Conservation (phyloP, 2,888 invertebrate genomes). For the Drosophila kanekoi region DNA sequence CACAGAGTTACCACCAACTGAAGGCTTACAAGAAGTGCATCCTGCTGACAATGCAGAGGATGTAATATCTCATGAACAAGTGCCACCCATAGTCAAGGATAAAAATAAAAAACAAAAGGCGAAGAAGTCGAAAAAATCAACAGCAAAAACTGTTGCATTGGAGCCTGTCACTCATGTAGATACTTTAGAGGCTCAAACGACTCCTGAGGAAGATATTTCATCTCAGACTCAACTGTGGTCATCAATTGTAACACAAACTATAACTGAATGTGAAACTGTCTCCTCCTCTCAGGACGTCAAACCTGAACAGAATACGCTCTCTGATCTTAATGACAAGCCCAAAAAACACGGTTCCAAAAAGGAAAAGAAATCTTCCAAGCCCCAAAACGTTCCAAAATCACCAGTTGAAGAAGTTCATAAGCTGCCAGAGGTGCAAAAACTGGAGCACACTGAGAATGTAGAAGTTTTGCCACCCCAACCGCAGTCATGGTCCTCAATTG, state of each 20-base stretch:
- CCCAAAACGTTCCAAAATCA: neutral
- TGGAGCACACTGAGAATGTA: conserved; percentile 23
- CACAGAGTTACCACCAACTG: conserved; percentile 10
- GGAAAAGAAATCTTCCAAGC: conserved; percentile 20
- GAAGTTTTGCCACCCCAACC: conserved; percentile 3
- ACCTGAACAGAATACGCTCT: neutral
- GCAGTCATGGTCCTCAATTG: conserved; percentile 48
- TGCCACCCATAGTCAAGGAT: conserved; percentile 13
- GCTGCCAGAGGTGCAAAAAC: neutral
- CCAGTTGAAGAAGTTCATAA: neutral
- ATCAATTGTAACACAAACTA: conserved; percentile 37
- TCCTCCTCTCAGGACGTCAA: neutral
- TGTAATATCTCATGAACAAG: neutral
- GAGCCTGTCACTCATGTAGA: neutral
- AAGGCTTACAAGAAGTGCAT: conserved; percentile 1
- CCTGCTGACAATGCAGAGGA: neutral
- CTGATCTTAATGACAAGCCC: conserved; percentile 13
- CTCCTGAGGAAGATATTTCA: conserved; percentile 11
- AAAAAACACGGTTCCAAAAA: conserved; percentile 37
- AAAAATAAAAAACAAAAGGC: conserved; percentile 43
- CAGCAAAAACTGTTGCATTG: neutral
- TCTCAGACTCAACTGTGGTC: conserved; percentile 34
- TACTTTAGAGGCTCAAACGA: too few relatives aligned
- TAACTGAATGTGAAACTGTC: neutral
- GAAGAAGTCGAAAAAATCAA: conserved; percentile 49